Evolutionary conservation across 2,797 vertebrate species (phyloP).

Genomic region (Rhinoraja longicauda): DNA sequence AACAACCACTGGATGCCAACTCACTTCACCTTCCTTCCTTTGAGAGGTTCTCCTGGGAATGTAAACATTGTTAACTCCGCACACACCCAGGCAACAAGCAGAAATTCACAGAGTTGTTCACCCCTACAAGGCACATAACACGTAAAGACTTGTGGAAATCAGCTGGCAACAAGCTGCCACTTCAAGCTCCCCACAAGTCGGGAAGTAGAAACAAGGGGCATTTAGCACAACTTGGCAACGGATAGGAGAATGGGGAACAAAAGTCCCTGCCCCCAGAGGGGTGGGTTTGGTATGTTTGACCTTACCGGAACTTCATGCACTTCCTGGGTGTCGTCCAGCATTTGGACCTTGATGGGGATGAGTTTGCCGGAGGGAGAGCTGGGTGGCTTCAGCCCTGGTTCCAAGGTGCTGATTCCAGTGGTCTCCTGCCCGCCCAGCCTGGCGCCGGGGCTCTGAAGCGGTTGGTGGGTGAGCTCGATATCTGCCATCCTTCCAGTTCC

Average conservation of each 20-base stretch:
- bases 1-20: not conserved
- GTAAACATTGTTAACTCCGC: not conserved
- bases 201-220: not conserved
- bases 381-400: constrained; percentile 79
- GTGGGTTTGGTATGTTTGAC: not conserved
- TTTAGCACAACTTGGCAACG: not conserved
- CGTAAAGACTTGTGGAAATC: too few relatives aligned
- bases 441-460: constrained; percentile 64
- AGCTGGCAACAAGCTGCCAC: too few relatives aligned
- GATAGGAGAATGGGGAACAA: too few relatives aligned
- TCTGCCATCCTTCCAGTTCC: constrained; percentile 72
- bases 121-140: too few relatives aligned
- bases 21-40: too few relatives aligned
- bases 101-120: not conserved
- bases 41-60: not conserved
- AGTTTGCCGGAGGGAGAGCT: constrained; percentile 79
- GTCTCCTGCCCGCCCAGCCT: constrained; percentile 85
- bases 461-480: constrained; percentile 65
- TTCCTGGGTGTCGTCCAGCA: constrained; percentile 92
- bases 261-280: not conserved
- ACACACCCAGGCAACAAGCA: not conserved
- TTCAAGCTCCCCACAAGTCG: not conserved
- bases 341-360: constrained; percentile 80
- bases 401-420: constrained; percentile 91
- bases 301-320: constrained; percentile 91